A percentile compares a stretch with the other conserved stretches of the same genome.
Evolutionary conservation across 2,113 vertebrate genomes (phyloP).

Genomic region (Dinomys branickii): DNA sequence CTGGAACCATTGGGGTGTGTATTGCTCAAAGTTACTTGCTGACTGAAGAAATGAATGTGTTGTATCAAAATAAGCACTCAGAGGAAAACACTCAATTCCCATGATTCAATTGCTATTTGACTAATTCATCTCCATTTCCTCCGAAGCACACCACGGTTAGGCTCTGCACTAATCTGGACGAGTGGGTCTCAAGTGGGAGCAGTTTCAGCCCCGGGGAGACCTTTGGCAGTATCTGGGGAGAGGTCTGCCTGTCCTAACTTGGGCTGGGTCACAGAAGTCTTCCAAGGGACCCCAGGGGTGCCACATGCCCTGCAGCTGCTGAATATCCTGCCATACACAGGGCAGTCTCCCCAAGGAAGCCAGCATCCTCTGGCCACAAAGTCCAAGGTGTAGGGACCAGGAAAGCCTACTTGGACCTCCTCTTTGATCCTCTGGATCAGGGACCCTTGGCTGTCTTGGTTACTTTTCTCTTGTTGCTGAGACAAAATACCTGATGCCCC

Average conservation of each 20-base stretch:
- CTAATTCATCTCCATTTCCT: neutral
- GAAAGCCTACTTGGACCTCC: too few species aligned
- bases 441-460: neutral
- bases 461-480: too few species aligned
- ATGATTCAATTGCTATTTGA: neutral
- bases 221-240: neutral
- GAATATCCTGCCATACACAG: too few species aligned
- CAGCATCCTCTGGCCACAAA: fast-evolving
- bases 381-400: fast-evolving
- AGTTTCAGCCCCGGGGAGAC: neutral
- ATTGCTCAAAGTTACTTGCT: neutral
- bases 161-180: neutral
- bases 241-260: neutral
- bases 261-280: fast-evolving
- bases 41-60: neutral
- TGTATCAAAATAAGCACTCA: neutral
- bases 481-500: too few species aligned
- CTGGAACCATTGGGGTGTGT: fast-evolving
- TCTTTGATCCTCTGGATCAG: neutral
- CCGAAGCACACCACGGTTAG: neutral
- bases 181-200: fast-evolving
- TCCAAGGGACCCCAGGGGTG: too few species aligned
- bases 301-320: too few species aligned
- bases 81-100: neutral
- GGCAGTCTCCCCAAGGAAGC: too few species aligned